Evolutionary conservation across 2,113 vertebrate genomes (phyloP).

Genomic region (Melanerpes aurifrons): DNA sequence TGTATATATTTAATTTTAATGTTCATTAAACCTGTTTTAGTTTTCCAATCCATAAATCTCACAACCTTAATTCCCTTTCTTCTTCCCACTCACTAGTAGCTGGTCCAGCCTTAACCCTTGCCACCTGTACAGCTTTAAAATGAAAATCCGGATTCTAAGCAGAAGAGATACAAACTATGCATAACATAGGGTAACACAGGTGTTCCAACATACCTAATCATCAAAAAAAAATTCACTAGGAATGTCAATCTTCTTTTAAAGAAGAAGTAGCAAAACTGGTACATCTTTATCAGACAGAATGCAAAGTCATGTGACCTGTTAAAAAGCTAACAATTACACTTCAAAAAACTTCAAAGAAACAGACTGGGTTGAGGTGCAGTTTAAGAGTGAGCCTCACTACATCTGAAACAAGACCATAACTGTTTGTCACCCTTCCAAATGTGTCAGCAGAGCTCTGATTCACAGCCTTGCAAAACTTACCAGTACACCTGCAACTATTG

Average conservation of each 20-base stretch:
- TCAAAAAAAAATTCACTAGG: not conserved
- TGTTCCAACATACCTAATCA: not conserved
- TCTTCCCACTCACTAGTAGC: too few species aligned
- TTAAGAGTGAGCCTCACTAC: not conserved
- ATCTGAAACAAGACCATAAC: not conserved
- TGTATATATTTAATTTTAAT: too few species aligned
- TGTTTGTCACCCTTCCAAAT: not conserved
- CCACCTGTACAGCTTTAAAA: not conserved
- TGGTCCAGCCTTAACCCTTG: too few species aligned
- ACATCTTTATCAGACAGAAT: not conserved
- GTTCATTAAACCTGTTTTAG: too few species aligned
- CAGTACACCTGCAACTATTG: conserved; percentile 85
- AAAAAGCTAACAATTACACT: not conserved
- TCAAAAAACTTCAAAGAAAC: not conserved
- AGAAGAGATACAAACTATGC: accelerated
- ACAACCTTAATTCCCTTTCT: too few species aligned
- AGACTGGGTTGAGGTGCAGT: not conserved
- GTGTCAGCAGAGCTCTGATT: not conserved
- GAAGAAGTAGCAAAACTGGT: not conserved
- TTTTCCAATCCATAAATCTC: too few species aligned
- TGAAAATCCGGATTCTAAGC: not conserved
- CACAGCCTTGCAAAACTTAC: conserved; percentile 70
- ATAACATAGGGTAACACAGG: not conserved
- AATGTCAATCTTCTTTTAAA: not conserved
- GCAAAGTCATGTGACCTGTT: accelerated